A percentile compares a stretch with the other conserved stretches of the same genome.
phyloP scores from a whole-genome alignment of 64 coral and sea anemone genomes.

The Anthopleura sola region DNA sequence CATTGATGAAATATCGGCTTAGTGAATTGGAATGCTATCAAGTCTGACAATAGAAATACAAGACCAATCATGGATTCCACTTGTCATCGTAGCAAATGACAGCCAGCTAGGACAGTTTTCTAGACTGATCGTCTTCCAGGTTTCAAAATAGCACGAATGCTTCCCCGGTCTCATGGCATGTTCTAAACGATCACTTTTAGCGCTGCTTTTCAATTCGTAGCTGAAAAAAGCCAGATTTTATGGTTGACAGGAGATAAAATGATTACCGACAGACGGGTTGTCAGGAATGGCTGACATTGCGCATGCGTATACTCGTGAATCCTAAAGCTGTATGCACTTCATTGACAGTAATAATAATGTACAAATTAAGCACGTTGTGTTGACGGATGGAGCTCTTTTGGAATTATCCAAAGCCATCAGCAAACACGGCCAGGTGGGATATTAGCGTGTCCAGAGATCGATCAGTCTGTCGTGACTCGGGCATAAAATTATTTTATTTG shows the following conservation, averaged over 20 bases:
- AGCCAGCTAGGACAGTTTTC: slow-evolving; percentile 15
- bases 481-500: slow-evolving; percentile 19
- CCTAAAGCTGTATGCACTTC: slow-evolving; percentile 18
- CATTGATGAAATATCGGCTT: slow-evolving; percentile 24
- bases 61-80: slow-evolving; percentile 14
- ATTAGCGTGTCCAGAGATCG: slow-evolving; percentile 11
- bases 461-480: slow-evolving; percentile 19
- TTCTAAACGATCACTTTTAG: neutral
- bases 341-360: slow-evolving; percentile 30
- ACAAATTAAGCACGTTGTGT: slow-evolving; percentile 31
- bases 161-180: neutral
- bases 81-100: slow-evolving; percentile 22
- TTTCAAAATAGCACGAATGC: neutral
- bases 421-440: slow-evolving; percentile 24
- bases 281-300: neutral
- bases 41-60: slow-evolving; percentile 7
- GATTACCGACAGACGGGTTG: slow-evolving; percentile 12
- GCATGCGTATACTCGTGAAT: neutral
- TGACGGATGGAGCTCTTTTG: slow-evolving; percentile 32
- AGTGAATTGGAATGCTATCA: slow-evolving; percentile 31
- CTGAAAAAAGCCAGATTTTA: slow-evolving; percentile 22
- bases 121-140: slow-evolving; percentile 1
- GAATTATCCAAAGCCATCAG: slow-evolving; percentile 35
- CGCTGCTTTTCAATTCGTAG: neutral
- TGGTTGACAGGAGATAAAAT: slow-evolving; percentile 11